Evolutionary conservation across 2,888 invertebrate species (phyloP).

Genomic region (Liposcelis brunnea): DNA sequence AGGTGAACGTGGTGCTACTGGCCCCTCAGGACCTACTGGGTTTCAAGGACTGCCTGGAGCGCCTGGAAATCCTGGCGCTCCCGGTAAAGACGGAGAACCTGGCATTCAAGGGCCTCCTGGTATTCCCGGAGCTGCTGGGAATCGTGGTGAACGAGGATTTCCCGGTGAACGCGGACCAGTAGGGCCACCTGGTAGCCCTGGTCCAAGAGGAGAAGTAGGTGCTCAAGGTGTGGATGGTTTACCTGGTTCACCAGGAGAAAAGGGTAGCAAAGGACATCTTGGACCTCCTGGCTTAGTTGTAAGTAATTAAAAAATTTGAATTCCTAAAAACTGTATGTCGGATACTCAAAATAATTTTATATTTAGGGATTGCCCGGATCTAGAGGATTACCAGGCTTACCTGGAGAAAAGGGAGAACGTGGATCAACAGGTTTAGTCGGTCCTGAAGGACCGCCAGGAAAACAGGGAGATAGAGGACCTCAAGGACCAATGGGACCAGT

Average conservation of each 20-base stretch:
- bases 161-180: slow-evolving; percentile 56
- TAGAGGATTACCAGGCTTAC: slow-evolving; percentile 43
- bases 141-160: slow-evolving; percentile 44
- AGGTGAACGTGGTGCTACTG: slow-evolving; percentile 60
- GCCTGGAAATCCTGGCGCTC: slow-evolving; percentile 50
- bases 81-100: slow-evolving; percentile 66
- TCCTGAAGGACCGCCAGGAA: slow-evolving; percentile 56
- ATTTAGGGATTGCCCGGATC: slow-evolving; percentile 45
- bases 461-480: slow-evolving; percentile 56
- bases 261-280: slow-evolving; percentile 43
- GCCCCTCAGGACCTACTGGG: slow-evolving; percentile 59
- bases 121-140: slow-evolving; percentile 38
- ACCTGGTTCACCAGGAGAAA: slow-evolving; percentile 25
- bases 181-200: slow-evolving; percentile 46
- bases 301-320: slow-evolving; percentile 15
- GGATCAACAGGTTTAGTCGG: slow-evolving; percentile 50
- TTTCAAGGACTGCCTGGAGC: slow-evolving; percentile 63
- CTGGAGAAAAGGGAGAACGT: slow-evolving; percentile 61
- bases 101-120: slow-evolving; percentile 51
- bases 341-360: background rate
- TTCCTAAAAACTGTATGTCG: too few relatives aligned
- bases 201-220: slow-evolving; percentile 47
- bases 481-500: slow-evolving; percentile 57
- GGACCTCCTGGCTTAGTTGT: slow-evolving; percentile 49
- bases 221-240: slow-evolving; percentile 36